phyloP scores from a whole-genome alignment of 2,113 vertebrate genomes.

The Hyperoodon ampullatus region DNA sequence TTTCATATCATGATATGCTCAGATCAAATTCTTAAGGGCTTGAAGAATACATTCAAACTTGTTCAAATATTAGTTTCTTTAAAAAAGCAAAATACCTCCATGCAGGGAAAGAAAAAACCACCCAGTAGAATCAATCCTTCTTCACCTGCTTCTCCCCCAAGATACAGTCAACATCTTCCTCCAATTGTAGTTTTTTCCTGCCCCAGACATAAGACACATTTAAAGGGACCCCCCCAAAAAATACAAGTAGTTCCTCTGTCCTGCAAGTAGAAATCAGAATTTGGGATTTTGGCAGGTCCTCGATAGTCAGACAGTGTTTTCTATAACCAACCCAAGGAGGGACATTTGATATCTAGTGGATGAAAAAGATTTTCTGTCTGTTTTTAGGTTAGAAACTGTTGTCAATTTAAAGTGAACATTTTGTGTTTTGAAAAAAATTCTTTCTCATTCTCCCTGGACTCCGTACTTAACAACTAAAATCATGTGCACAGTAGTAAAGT shows the following conservation, averaged over 20 bases:
- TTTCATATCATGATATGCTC: background rate
- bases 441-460: background rate
- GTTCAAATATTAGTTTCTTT: background rate
- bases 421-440: background rate
- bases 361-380: background rate
- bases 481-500: background rate
- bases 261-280: background rate
- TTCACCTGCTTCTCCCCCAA: background rate
- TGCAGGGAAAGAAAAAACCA: background rate
- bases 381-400: background rate
- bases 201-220: background rate
- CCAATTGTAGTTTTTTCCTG: background rate
- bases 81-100: background rate
- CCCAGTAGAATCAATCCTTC: background rate
- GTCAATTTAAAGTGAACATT: background rate
- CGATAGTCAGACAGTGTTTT: background rate
- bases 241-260: background rate
- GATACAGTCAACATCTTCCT: background rate
- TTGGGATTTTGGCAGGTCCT: background rate
- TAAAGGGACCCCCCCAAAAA: background rate
- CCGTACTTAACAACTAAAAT: background rate
- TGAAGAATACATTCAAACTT: conserved; percentile 25
- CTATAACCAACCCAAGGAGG: background rate
- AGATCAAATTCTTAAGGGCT: background rate
- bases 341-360: background rate